Evolutionary conservation across 2,113 vertebrate species (phyloP), one percentile per base, ranked within the genome.

Genomic region (Cyphomyrus plagiostoma): DNA sequence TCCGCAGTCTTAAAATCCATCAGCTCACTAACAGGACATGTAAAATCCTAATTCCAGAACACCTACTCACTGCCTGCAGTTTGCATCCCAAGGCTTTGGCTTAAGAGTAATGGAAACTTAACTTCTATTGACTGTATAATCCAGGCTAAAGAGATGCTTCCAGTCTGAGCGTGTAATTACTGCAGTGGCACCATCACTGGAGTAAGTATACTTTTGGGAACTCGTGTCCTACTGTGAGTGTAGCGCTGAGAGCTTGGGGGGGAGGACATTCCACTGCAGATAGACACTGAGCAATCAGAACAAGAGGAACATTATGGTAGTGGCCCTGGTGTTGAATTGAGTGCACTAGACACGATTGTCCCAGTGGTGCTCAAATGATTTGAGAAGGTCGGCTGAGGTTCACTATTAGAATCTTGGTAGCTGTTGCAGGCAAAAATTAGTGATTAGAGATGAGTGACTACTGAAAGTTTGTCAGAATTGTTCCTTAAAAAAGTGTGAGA

Each of bases 121-220:
- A 87, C 15, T 53, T 87, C 50, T 53, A 87, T 53, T 53, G 49
- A 87, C 49, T 87, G 30, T 87, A 30, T 87, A 87, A 87, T 87
- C 85, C 85, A 87, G 85, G 85, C 85, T 87, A 53, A 87, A 56
- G 50, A 87, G 85, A 87, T 53, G 85, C n/a, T 87, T 53, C 50
- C 50, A 86, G 83, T 30, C 49, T 87, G 49, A 15, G 46, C 26
- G 15, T 87, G 85, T 87, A 56, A 87, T 53, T 87, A 39, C 85
- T 56, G 26, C 49, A 39, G 50, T 15, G 53, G 30, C 48, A 35
- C n/a, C 35, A 56, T 52, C 26, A 50, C n/a, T 52, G 50, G 17
- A 21, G 85, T 35, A 53, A 49, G 26, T 52, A 49, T 52, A 26
- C 50, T 53, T 87, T 48, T 87, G 50, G 49, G 85, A 87, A 56